phyloP scores from a whole-genome alignment of 2,113 vertebrate genomes.

The Oryzias javanicus region DNA sequence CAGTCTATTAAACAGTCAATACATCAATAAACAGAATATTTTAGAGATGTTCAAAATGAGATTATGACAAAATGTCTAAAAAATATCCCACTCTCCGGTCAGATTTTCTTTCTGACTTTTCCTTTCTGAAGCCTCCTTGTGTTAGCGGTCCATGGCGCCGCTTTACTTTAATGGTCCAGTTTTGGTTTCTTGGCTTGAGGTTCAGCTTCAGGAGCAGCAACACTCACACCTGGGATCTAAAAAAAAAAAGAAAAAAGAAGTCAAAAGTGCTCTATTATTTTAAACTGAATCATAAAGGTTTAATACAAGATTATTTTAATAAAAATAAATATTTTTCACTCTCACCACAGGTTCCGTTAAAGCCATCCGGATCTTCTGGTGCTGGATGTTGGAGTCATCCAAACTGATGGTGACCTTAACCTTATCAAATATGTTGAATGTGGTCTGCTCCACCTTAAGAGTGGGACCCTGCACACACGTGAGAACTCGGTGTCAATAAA shows the following conservation, averaged over 20 bases:
- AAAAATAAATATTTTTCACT: neutral
- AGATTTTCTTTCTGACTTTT: too few relatives aligned
- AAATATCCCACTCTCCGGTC: too few relatives aligned
- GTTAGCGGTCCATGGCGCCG: neutral
- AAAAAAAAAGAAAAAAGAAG: neutral
- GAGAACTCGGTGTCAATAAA: neutral
- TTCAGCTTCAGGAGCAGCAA: conserved; percentile 62
- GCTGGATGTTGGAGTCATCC: conserved; percentile 93
- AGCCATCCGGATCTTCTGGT: conserved; percentile 96
- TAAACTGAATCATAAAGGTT: neutral
- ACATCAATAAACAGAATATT: too few relatives aligned
- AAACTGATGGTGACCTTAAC: conserved; percentile 91
- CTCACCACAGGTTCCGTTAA: conserved; percentile 91
- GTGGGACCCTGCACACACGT: conserved; percentile 77
- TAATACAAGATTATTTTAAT: neutral
- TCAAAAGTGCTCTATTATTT: too few relatives aligned
- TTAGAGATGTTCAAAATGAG: too few relatives aligned
- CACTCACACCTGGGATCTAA: conserved; percentile 82
- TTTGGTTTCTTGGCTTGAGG: conserved; percentile 86
- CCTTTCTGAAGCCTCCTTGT: too few relatives aligned
- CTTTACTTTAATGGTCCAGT: conserved; percentile 74
- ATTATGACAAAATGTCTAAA: too few relatives aligned
- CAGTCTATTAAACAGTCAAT: too few relatives aligned
- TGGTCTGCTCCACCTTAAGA: conserved; percentile 85
- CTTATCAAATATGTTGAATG: conserved; percentile 88